phyloP scores from a whole-genome alignment of 2,797 vertebrate genomes.

The Diglossa cyanea region DNA sequence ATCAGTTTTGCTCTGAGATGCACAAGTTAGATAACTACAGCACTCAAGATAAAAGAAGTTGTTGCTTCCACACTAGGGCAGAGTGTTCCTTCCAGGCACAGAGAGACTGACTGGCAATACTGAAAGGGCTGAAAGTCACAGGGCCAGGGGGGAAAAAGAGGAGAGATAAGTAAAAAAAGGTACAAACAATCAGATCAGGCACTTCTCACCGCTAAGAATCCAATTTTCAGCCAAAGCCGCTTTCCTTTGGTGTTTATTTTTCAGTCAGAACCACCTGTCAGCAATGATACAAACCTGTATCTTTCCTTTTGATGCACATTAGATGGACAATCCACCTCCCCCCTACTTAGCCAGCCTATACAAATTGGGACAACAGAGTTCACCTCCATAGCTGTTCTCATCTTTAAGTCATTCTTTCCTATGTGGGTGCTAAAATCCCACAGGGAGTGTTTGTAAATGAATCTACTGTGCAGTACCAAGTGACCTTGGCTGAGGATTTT shows the following conservation, averaged over 20 bases:
- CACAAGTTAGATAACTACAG: not conserved
- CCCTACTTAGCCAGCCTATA: not conserved
- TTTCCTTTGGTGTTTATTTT: not conserved
- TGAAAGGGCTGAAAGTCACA: not conserved
- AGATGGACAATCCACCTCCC: not conserved
- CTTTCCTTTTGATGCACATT: not conserved
- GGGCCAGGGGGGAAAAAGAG: accelerated
- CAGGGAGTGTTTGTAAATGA: not conserved
- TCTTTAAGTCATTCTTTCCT: not conserved
- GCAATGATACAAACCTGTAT: not conserved
- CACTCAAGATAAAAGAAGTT: not conserved
- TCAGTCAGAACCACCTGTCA: not conserved
- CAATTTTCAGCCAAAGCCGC: not conserved
- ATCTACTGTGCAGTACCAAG: accelerated
- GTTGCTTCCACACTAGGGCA: not conserved
- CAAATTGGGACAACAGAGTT: not conserved
- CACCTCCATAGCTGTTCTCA: not conserved
- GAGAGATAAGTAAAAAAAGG: not conserved
- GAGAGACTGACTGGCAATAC: not conserved
- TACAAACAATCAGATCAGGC: not conserved
- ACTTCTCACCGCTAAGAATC: not conserved
- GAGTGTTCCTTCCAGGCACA: not conserved
- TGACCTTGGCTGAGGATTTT: not conserved
- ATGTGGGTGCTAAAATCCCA: not conserved
- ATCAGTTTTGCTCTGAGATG: not conserved